These are phyloP conservation scores for Lepisosteus oculatus DNA, from an alignment of 2,113 vertebrate genomes.

Conservation along the genomic window DNA sequence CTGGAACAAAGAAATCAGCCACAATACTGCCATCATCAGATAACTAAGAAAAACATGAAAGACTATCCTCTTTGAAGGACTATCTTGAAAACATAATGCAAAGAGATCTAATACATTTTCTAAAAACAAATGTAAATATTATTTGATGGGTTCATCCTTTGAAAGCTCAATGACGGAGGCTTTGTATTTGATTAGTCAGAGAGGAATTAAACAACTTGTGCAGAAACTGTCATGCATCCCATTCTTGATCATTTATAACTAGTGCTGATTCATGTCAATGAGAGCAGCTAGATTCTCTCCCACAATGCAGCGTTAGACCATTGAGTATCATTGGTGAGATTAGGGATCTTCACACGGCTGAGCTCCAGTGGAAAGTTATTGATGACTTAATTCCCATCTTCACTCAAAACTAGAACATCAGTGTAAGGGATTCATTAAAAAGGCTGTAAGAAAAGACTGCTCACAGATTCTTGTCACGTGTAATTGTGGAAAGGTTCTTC, in stretches of 20 bases:
- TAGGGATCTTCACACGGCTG: too few species aligned
- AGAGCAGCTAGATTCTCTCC: background rate
- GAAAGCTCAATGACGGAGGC: background rate
- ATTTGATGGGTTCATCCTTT: background rate
- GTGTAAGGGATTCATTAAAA: too few species aligned
- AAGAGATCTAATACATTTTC: background rate
- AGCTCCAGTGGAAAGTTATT: too few species aligned
- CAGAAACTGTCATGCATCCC: background rate
- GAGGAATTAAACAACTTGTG: background rate
- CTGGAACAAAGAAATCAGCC: too few species aligned
- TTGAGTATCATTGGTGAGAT: too few species aligned
- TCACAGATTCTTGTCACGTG: too few species aligned
- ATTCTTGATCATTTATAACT: background rate
- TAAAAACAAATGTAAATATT: background rate
- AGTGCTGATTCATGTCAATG: background rate
- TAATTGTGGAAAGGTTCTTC: too few species aligned
- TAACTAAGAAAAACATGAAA: too few species aligned
- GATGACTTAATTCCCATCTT: too few species aligned
- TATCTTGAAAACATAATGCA: background rate
- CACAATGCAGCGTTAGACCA: background rate
- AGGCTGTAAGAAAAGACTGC: too few species aligned
- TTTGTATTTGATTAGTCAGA: background rate
- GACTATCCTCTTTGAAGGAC: background rate
- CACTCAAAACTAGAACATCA: too few species aligned
- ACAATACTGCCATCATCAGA: too few species aligned